These are phyloP conservation scores for Lophura nycthemera DNA, from an alignment of 2,113 vertebrate species.

Conservation along the genomic window DNA sequence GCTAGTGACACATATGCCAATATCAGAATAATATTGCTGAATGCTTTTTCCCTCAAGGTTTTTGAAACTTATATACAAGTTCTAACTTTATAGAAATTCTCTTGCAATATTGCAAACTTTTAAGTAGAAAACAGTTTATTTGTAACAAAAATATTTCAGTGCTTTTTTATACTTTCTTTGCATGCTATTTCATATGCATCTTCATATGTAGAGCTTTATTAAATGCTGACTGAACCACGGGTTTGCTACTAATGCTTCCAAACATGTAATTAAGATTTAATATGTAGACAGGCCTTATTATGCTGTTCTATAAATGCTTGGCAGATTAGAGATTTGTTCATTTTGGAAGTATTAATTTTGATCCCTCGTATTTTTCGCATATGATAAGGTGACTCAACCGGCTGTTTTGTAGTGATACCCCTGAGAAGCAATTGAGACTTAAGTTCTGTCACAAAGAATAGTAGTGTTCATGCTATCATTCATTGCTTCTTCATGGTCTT, in stretches of 20 bases:
- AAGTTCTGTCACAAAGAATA: background rate
- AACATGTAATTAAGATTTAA: background rate
- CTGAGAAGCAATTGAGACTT: background rate
- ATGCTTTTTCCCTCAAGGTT: background rate
- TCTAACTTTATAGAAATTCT: background rate
- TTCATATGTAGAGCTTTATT: background rate
- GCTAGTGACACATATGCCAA: slow-evolving; percentile 30
- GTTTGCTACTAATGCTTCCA: background rate
- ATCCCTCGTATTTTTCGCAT: background rate
- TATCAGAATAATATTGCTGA: slow-evolving; percentile 54
- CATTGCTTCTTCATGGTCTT: background rate
- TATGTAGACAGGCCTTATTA: background rate
- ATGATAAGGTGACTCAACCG: background rate
- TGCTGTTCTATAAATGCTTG: background rate
- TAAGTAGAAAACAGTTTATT: background rate
- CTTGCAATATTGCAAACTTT: background rate
- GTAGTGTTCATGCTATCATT: background rate
- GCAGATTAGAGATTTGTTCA: background rate
- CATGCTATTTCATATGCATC: background rate
- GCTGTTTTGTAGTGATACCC: background rate
- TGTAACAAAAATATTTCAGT: background rate
- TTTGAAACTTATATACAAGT: background rate
- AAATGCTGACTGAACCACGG: background rate
- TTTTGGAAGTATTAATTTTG: background rate
- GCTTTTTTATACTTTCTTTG: background rate